Evolutionary conservation across 2,888 invertebrate species (phyloP), one percentile per base, ranked within the genome.

Genomic region (Erebia aethiops): DNA sequence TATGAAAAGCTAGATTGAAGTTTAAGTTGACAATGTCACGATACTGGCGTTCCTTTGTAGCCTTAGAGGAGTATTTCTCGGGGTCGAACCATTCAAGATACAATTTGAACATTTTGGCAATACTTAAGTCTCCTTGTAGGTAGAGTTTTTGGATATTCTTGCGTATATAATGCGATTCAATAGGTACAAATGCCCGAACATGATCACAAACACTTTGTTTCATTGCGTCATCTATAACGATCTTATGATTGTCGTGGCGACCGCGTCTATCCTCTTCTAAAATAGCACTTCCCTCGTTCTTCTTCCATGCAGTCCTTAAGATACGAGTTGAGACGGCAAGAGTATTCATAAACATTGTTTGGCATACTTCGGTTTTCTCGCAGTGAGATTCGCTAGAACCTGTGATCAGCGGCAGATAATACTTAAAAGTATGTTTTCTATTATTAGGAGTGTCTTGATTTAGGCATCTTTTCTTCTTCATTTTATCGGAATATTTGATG

Each of bases 121-220:
- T 49, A 49, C 49, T 49, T 49, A 49, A 49, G 13, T 49, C 49
- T 49, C 49, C 49, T 49, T 49, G 14, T 49, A 49, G 14, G 49
- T 49, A 49, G 13, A 49, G 49, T 13, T 49, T 49, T 11, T 49
- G 49, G 49, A 5, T 49, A 56, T 56, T 21, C 56, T 56, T 56
- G 56, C 56, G 2, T 54, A 21, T 49, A 49, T 49, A 41, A 41
- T 54, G 52, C 16, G 52, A 56, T 21, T 56, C 56, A 56, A 56
- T 21, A 56, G 76, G 75, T 14, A n/a, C 66, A 67, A 77, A 77
- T 57, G 74, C 54, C 26, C 64, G 52, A 56, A 75, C 74, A 65
- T 76, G 75, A 60, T 74, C 73, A 57, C 74, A 76, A 57, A 76
- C 64, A 69, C 73, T 71, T n/a, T n/a, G n/a, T n/a, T n/a, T 70